phyloP scores from a whole-genome alignment of 2,797 vertebrate genomes.

The Pipistrellus kuhlii region DNA sequence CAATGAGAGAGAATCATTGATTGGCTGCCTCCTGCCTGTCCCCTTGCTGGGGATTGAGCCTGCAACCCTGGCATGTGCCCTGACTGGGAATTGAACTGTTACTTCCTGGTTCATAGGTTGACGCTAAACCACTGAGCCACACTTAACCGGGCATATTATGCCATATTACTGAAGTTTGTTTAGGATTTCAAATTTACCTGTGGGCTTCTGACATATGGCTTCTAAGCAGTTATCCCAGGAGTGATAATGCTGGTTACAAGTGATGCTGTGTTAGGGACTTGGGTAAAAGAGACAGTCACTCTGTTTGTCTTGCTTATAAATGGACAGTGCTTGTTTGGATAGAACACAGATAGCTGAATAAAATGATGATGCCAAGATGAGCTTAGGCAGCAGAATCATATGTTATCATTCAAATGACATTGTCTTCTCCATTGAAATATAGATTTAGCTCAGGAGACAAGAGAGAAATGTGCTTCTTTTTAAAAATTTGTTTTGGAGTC shows the following conservation, averaged over 20 bases:
- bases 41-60: too few species aligned
- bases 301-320: slow-evolving; percentile 2
- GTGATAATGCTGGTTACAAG: not conserved
- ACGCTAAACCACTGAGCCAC: too few species aligned
- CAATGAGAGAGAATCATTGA: too few species aligned
- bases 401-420: not conserved
- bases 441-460: not conserved
- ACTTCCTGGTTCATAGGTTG: too few species aligned
- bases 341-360: not conserved
- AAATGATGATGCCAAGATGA: not conserved
- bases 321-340: not conserved
- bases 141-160: too few species aligned
- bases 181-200: slow-evolving; percentile 9
- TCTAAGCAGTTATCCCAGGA: not conserved
- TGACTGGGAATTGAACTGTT: too few species aligned
- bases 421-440: not conserved
- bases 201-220: not conserved
- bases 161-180: not conserved
- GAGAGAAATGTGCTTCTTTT: not conserved
- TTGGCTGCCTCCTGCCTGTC: too few species aligned
- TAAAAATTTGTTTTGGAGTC: not conserved
- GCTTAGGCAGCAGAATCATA: not conserved
- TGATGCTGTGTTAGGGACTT: not conserved
- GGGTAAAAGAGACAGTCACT: not conserved
- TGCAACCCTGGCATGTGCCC: too few species aligned